Conservation (phyloP, 2,797 vertebrate species). For the Chaetophractus vellerosus region DNA sequence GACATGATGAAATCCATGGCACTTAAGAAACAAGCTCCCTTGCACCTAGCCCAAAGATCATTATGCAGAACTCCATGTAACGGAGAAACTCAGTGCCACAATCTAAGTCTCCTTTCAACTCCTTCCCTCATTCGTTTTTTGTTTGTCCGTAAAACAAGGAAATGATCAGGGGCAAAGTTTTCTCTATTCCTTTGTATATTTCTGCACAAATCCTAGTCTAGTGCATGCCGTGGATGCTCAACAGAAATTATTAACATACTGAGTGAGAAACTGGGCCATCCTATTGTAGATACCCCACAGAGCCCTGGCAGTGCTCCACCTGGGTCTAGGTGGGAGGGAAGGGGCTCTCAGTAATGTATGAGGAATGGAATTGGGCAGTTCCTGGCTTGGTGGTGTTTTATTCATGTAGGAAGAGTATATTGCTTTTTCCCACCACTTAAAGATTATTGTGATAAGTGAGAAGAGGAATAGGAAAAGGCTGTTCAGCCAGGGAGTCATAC, state of each 20-base stretch:
- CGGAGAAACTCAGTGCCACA: background rate
- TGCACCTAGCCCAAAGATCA: background rate
- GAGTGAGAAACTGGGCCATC: background rate
- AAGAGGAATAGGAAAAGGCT: conserved; percentile 20
- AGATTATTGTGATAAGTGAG: conserved; percentile 15
- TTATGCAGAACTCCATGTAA: background rate
- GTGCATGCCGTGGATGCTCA: background rate
- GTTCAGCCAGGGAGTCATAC: background rate
- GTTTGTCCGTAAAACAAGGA: background rate
- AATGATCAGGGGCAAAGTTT: background rate
- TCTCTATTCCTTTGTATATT: background rate
- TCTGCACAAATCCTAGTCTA: background rate
- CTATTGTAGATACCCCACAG: background rate
- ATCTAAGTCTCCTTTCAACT: background rate
- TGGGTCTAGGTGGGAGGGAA: background rate
- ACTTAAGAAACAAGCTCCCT: background rate
- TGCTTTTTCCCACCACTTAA: background rate
- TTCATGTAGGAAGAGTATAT: background rate
- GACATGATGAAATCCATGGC: background rate
- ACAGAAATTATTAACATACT: background rate
- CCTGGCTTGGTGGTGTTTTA: background rate
- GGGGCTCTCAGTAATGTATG: background rate
- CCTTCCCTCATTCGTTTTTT: background rate
- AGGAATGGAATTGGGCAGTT: background rate
- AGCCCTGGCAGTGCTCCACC: background rate